Conservation (phyloP, 2,113 vertebrate genomes). For the Mystacornis crossleyi region DNA sequence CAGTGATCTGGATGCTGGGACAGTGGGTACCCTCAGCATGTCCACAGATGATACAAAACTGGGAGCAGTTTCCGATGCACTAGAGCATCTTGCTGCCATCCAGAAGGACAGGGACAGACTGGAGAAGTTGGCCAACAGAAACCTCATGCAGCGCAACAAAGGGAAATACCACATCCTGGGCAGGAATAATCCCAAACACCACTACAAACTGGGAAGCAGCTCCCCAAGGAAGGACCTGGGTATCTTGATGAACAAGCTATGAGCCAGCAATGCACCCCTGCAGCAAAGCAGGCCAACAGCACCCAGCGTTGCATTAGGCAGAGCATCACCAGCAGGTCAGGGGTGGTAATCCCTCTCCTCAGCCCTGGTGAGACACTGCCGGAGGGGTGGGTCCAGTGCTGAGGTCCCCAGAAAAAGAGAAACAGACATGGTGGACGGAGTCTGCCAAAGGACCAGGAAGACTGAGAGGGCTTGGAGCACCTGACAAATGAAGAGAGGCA, state of each 20-base stretch:
- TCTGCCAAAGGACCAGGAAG: neutral
- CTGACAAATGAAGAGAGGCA: neutral
- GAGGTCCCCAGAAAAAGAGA: neutral
- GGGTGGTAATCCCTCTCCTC: neutral
- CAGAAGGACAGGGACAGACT: neutral
- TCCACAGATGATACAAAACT: neutral
- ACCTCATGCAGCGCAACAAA: neutral
- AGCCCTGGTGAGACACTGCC: neutral
- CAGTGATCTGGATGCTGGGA: neutral
- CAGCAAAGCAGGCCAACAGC: neutral
- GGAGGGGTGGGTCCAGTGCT: neutral
- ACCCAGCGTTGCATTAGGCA: neutral
- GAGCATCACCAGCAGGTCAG: neutral
- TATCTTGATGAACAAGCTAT: neutral
- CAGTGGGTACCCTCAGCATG: neutral
- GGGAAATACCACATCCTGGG: neutral
- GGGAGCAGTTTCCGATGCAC: neutral
- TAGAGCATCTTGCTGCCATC: neutral
- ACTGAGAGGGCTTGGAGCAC: neutral
- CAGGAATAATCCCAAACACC: neutral
- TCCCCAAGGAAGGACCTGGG: neutral
- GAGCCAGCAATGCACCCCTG: neutral
- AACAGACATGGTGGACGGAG: rapidly evolving
- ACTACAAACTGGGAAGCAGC: neutral
- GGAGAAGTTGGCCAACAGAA: neutral